These are phyloP conservation scores for Zosterops hypoxanthus DNA, from an alignment of 2,113 vertebrate species.

Conservation along the genomic window DNA sequence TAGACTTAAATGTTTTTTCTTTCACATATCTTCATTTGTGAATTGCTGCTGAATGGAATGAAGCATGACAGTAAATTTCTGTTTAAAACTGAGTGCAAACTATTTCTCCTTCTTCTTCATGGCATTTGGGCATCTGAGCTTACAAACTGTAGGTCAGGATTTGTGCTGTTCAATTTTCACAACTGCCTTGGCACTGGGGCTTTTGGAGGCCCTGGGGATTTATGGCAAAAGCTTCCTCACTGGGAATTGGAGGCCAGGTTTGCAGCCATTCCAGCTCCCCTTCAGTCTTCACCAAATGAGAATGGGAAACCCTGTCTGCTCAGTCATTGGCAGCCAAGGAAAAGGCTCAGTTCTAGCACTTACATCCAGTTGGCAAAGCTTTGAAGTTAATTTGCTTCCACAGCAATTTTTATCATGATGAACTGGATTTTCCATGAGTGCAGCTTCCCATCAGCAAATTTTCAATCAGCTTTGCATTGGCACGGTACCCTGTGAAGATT, in stretches of 20 bases:
- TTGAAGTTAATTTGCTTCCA: conserved; percentile 5
- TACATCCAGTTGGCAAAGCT: neutral
- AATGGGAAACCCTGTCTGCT: neutral
- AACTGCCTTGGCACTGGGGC: neutral
- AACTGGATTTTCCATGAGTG: conserved; percentile 6
- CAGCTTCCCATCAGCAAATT: neutral
- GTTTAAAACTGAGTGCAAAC: neutral
- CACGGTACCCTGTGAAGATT: neutral
- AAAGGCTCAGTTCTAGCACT: neutral
- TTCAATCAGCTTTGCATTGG: neutral
- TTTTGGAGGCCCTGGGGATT: neutral
- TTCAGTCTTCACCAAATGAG: neutral
- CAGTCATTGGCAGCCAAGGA: neutral
- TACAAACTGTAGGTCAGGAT: neutral
- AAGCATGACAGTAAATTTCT: neutral
- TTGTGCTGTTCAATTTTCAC: neutral
- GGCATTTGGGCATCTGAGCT: neutral
- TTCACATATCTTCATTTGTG: neutral
- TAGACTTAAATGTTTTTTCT: neutral
- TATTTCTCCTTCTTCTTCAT: neutral
- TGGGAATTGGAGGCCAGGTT: neutral
- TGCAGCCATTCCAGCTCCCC: neutral
- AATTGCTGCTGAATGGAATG: neutral
- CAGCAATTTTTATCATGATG: conserved; percentile 1
- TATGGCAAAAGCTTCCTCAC: neutral